These are phyloP conservation scores for Choloepus hoffmanni DNA, from an alignment of 2,113 vertebrate species.

Conservation along the genomic window DNA sequence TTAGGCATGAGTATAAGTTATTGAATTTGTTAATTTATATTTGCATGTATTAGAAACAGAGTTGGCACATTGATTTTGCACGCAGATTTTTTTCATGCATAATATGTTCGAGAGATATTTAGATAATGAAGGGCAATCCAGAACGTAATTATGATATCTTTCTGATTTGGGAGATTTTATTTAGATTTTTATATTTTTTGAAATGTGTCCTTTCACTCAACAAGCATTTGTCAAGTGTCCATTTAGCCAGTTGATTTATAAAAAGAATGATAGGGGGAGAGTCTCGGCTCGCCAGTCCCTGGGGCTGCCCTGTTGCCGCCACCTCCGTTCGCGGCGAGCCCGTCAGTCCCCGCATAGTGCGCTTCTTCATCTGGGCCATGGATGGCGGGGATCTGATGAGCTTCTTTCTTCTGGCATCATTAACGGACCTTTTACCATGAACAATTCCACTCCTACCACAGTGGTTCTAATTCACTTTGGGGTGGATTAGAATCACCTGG, in stretches of 20 bases:
- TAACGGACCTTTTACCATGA: too few relatives aligned
- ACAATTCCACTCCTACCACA: too few relatives aligned
- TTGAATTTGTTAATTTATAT: conserved; percentile 7
- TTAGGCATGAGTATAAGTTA: neutral
- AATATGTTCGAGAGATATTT: neutral
- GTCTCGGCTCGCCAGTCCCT: conserved; percentile 29
- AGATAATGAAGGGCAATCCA: neutral
- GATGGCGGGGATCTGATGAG: conserved; percentile 74
- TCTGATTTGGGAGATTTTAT: neutral
- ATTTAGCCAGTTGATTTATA: neutral
- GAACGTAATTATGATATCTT: neutral
- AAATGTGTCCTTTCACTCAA: conserved; percentile 17
- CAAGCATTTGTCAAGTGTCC: neutral
- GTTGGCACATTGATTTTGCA: neutral
- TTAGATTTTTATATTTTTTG: neutral
- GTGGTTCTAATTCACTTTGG: too few relatives aligned
- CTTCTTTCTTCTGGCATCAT: too few relatives aligned
- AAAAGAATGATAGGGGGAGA: conserved; percentile 20
- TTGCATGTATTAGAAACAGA: conserved; percentile 34
- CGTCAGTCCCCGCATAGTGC: conserved; percentile 67
- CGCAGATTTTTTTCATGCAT: neutral
- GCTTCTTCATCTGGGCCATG: conserved; percentile 85
- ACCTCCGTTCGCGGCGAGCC: conserved; percentile 61
- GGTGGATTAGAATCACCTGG: too few relatives aligned
- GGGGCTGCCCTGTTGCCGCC: conserved; percentile 73